A percentile compares a stretch with the other conserved stretches of the same genome.
Evolutionary conservation across 2,797 vertebrate species (phyloP).

Genomic region (Amazona finschi): DNA sequence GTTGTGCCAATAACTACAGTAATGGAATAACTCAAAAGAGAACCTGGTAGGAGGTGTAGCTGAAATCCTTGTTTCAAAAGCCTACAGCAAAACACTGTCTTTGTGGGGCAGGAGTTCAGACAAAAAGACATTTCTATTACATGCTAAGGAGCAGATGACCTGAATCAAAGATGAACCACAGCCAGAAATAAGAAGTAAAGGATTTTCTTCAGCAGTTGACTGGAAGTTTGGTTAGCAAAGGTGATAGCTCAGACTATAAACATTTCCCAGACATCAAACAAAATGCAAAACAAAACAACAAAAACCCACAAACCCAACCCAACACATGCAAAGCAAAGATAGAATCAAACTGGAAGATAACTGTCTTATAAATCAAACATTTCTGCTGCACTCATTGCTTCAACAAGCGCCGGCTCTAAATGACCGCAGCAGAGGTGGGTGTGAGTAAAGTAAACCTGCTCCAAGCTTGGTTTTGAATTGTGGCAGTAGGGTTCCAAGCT

Average conservation of each 20-base stretch:
- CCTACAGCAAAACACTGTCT: background rate
- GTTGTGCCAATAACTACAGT: background rate
- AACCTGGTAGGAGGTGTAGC: background rate
- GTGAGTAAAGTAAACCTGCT: background rate
- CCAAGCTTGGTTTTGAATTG: background rate
- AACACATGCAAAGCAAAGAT: background rate
- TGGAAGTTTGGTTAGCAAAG: conserved; percentile 15
- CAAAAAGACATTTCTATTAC: background rate
- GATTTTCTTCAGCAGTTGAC: background rate
- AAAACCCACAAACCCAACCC: background rate
- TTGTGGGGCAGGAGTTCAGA: background rate
- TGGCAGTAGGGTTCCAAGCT: background rate
- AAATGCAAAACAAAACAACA: background rate
- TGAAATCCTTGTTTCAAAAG: background rate
- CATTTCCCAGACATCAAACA: conserved; percentile 19
- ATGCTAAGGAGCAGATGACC: background rate
- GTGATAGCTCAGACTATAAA: conserved; percentile 5
- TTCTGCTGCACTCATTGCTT: background rate
- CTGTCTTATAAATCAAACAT: background rate
- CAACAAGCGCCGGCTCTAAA: background rate
- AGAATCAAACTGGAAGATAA: background rate
- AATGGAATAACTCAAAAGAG: background rate
- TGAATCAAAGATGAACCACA: background rate
- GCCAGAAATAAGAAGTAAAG: background rate
- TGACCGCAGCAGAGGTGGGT: background rate